These are phyloP conservation scores for Proteles cristata DNA, from an alignment of 2,113 vertebrate genomes.

Conservation along the genomic window DNA sequence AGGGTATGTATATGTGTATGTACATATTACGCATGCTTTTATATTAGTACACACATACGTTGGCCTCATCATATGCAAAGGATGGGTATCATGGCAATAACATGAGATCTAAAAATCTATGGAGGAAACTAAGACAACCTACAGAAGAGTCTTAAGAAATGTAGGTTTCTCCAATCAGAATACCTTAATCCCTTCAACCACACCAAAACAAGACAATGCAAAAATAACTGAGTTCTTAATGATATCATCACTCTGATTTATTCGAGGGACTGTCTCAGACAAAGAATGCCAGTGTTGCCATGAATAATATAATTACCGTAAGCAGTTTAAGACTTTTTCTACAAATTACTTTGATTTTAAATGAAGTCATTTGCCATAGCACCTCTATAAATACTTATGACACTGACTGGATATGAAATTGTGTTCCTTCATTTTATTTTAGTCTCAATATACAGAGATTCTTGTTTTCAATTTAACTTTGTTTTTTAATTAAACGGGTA, in stretches of 20 bases:
- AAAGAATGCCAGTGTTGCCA: not conserved
- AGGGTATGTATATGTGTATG: not conserved
- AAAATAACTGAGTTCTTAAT: not conserved
- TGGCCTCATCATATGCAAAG: not conserved
- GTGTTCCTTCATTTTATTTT: slow-evolving; percentile 31
- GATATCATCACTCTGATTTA: not conserved
- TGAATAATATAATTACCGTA: not conserved
- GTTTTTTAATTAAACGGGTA: not conserved
- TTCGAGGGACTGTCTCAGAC: not conserved
- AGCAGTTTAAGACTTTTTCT: not conserved
- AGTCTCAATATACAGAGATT: not conserved
- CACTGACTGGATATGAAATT: not conserved
- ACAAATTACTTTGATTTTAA: not conserved
- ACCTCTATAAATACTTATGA: not conserved
- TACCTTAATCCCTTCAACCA: not conserved
- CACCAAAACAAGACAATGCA: not conserved
- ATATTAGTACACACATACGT: not conserved
- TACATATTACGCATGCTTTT: not conserved
- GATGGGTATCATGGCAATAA: not conserved
- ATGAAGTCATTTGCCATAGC: not conserved
- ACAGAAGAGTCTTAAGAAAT: not conserved
- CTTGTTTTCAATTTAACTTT: slow-evolving; percentile 11
- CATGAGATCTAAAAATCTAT: not conserved
- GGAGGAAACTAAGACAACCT: not conserved
- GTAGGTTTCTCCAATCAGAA: not conserved